Conservation (phyloP, 2,113 vertebrate genomes). For the Eurystomus gularis region DNA sequence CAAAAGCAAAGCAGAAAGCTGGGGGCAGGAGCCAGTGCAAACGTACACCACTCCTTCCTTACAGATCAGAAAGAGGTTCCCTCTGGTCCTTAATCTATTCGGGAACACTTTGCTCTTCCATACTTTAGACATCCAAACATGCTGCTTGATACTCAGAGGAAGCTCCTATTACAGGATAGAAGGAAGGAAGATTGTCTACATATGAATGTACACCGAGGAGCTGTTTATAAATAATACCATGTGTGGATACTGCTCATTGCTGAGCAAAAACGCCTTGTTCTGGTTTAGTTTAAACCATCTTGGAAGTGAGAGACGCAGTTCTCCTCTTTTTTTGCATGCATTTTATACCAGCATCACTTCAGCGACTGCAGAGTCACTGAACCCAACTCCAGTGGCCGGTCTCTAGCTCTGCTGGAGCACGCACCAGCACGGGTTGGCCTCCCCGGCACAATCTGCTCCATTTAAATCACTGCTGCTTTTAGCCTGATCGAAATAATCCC, state of each 20-base stretch:
- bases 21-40: not conserved
- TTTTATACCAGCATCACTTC: not conserved
- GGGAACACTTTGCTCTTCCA: not conserved
- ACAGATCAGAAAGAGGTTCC: not conserved
- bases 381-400: not conserved
- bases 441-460: not conserved
- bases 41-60: not conserved
- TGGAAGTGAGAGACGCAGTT: not conserved
- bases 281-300: not conserved
- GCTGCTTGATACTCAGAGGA: not conserved
- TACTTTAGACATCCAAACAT: not conserved
- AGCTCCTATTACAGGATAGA: not conserved
- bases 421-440: fast-evolving
- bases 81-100: not conserved
- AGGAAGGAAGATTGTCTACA: not conserved
- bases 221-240: slow-evolving; percentile 12
- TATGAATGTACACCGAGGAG: not conserved
- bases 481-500: slow-evolving; percentile 24
- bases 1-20: not conserved
- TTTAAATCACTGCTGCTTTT: slow-evolving; percentile 26
- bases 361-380: not conserved
- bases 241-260: not conserved
- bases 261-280: not conserved
- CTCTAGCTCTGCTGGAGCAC: not conserved
- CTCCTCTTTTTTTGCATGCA: not conserved